Evolutionary conservation across 2,113 vertebrate genomes (phyloP).

Genomic region (Pao palembangensis): DNA sequence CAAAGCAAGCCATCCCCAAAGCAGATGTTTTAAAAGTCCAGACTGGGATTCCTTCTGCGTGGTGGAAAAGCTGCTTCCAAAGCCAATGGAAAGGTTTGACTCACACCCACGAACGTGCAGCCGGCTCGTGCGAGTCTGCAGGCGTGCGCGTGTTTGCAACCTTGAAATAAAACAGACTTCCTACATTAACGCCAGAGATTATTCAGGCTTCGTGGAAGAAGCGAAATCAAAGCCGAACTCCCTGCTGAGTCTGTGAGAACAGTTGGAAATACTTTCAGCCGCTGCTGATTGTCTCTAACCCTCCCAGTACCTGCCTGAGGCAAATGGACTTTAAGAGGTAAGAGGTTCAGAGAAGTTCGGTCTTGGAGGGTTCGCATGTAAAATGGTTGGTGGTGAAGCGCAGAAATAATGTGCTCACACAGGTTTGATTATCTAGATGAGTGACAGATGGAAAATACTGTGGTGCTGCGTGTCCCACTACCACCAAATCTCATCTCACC

Average conservation of each 20-base stretch:
- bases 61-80: too few species aligned
- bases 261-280: neutral
- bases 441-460: constrained; percentile 32
- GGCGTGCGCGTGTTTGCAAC: neutral
- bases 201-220: neutral
- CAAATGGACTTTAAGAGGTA: too few species aligned
- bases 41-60: neutral
- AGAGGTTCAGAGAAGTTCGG: too few species aligned
- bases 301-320: neutral
- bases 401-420: constrained; percentile 6
- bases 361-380: constrained; percentile 1
- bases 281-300: neutral
- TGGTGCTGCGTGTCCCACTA: constrained; percentile 4
- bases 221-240: too few species aligned
- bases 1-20: too few species aligned
- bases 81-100: constrained; percentile 17
- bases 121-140: neutral
- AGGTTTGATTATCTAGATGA: constrained; percentile 24
- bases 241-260: neutral
- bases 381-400: neutral
- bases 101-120: constrained; percentile 7
- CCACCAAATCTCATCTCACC: constrained; percentile 3
- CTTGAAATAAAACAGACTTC: neutral
- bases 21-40: too few species aligned
- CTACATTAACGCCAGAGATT: neutral